A percentile compares a stretch with the other conserved stretches of the same genome.
These are phyloP conservation scores for Crambe crambe DNA, from an alignment of 37 sponge, comb jelly and placozoan genomes.

Conservation along the genomic window DNA sequence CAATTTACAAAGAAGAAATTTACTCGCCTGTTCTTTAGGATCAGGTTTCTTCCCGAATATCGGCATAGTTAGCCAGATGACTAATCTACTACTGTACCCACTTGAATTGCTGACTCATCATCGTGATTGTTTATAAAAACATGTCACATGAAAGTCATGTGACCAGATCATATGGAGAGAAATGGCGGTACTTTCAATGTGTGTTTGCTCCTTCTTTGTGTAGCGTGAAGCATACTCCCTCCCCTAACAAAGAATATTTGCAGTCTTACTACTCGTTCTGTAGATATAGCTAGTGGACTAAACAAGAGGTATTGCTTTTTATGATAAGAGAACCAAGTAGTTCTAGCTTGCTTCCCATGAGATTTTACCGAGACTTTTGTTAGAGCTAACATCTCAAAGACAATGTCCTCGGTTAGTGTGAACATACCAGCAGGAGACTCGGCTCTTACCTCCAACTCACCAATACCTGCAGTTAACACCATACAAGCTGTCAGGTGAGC, in stretches of 20 bases:
- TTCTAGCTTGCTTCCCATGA: no score
- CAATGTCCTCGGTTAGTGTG: background rate
- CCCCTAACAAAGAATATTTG: no score
- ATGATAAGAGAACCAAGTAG: no score
- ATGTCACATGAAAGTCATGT: conserved; percentile 21
- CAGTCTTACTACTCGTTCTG: no score
- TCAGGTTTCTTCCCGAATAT: conserved; percentile 79
- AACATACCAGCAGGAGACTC: background rate
- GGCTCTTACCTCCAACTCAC: background rate
- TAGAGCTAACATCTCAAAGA: no score
- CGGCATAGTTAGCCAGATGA: conserved; percentile 3
- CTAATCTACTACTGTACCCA: background rate
- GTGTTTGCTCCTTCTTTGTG: no score
- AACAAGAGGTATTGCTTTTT: no score
- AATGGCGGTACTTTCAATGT: conserved; percentile 32
- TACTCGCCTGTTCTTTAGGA: conserved; percentile 83
- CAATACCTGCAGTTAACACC: conserved; percentile 22
- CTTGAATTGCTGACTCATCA: background rate
- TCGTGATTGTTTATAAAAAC: conserved; percentile 9
- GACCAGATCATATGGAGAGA: background rate
- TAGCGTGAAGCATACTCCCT: no score
- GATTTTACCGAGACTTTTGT: no score
- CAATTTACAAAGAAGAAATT: background rate
- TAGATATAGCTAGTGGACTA: no score
- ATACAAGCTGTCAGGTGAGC: conserved; percentile 34